Conservation (phyloP, 2,113 vertebrate genomes). For the Coptodon rendalli region DNA sequence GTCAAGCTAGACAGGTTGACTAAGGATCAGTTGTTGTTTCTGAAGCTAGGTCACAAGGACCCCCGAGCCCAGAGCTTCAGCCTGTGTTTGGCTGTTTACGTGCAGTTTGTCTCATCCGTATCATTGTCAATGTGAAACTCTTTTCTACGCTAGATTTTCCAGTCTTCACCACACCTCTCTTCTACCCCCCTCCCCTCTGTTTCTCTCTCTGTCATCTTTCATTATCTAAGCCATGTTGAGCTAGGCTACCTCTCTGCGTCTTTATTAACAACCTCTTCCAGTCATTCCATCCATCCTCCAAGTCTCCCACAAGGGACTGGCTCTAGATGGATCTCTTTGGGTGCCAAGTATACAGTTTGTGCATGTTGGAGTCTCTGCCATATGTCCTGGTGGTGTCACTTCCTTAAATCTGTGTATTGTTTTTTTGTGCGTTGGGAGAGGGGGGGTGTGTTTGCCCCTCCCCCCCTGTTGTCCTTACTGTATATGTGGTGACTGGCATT, state of each 20-base stretch:
- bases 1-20: slow-evolving; percentile 61
- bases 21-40: slow-evolving; percentile 56
- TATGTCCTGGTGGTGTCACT: slow-evolving; percentile 58
- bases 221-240: slow-evolving; percentile 46
- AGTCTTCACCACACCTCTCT: not conserved
- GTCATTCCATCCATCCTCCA: slow-evolving; percentile 66
- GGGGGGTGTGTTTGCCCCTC: not conserved
- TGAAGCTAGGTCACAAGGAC: slow-evolving; percentile 17
- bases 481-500: slow-evolving; percentile 61
- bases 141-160: slow-evolving; percentile 69
- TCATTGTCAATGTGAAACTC: slow-evolving; percentile 81
- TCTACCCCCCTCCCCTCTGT: not conserved
- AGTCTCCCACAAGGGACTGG: slow-evolving; percentile 49
- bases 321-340: slow-evolving; percentile 62
- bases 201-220: not conserved
- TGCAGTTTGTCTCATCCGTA: slow-evolving; percentile 24
- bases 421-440: slow-evolving; percentile 45
- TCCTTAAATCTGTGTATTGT: slow-evolving; percentile 59
- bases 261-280: slow-evolving; percentile 61
- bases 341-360: slow-evolving; percentile 64
- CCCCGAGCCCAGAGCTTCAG: slow-evolving; percentile 23
- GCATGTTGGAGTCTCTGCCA: slow-evolving; percentile 63
- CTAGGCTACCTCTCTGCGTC: slow-evolving; percentile 56
- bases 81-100: slow-evolving; percentile 26
- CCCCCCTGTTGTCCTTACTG: slow-evolving; percentile 34